phyloP scores from a whole-genome alignment of 2,888 invertebrate genomes.

The Pediacus dermestoides region DNA sequence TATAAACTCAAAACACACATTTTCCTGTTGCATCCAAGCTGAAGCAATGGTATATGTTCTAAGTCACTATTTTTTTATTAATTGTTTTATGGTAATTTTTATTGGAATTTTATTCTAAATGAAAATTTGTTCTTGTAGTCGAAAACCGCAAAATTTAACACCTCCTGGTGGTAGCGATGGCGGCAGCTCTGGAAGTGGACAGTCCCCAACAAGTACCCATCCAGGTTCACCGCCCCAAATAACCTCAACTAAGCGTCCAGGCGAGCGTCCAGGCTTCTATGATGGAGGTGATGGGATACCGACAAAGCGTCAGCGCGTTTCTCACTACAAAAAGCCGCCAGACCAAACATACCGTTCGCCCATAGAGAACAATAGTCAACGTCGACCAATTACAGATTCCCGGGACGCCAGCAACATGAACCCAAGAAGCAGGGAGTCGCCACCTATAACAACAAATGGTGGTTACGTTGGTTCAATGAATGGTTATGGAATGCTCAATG shows the following conservation, averaged over 20 bases:
- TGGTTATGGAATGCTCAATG: slow-evolving; percentile 38
- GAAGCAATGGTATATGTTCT: no score
- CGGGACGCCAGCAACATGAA: slow-evolving; percentile 52
- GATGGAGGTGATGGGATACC: slow-evolving; percentile 41
- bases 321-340: slow-evolving; percentile 73
- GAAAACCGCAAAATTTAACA: slow-evolving; percentile 87
- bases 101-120: no score
- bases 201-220: slow-evolving; percentile 72
- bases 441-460: slow-evolving; percentile 25
- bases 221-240: slow-evolving; percentile 70
- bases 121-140: slow-evolving; percentile 47
- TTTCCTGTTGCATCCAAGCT: no score
- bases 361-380: slow-evolving; percentile 45
- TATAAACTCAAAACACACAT: no score
- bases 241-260: slow-evolving; percentile 49
- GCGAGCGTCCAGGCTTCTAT: slow-evolving; percentile 57
- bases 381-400: slow-evolving; percentile 47
- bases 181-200: slow-evolving; percentile 72
- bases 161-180: slow-evolving; percentile 84
- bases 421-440: slow-evolving; percentile 47
- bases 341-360: slow-evolving; percentile 44
- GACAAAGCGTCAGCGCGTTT: slow-evolving; percentile 71
- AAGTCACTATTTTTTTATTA: no score
- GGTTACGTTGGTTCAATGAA: slow-evolving; percentile 23
- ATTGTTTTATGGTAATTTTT: no score